Evolutionary conservation across 2,113 vertebrate genomes (phyloP).

Genomic region (Mixornis gularis): DNA sequence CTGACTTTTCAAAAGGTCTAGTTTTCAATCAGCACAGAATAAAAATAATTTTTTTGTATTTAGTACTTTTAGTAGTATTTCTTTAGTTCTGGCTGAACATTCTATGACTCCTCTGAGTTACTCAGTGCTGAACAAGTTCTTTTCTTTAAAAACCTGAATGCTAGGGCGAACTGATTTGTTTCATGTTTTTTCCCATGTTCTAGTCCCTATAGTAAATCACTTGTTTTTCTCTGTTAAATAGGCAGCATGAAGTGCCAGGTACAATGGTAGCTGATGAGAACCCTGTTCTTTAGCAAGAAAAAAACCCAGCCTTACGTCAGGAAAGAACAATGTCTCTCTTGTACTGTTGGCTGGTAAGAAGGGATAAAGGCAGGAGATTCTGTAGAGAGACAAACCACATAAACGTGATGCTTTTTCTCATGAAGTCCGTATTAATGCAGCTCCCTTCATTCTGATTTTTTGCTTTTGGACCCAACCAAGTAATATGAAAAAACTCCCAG

Average conservation of each 20-base stretch:
- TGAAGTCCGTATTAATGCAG: background rate
- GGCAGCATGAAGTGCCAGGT: background rate
- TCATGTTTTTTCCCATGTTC: background rate
- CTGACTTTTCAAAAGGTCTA: background rate
- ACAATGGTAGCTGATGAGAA: background rate
- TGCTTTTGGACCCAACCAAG: background rate
- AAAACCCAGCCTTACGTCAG: rapidly evolving
- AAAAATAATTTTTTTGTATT: background rate
- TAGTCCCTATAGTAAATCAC: background rate
- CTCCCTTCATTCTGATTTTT: background rate
- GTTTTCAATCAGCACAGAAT: background rate
- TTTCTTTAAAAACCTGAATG: background rate
- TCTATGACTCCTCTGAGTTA: background rate
- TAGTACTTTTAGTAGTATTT: background rate
- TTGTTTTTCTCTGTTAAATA: background rate
- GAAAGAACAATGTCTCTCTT: background rate
- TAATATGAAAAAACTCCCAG: background rate
- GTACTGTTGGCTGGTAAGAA: background rate
- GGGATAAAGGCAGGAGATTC: background rate
- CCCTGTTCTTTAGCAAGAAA: background rate
- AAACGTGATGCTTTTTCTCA: background rate
- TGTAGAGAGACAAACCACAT: background rate
- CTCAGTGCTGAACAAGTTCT: background rate
- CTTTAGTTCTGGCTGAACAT: background rate
- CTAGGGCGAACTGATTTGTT: background rate